Conservation (phyloP, 2,888 invertebrate species). For the Cerastis leucographa region DNA sequence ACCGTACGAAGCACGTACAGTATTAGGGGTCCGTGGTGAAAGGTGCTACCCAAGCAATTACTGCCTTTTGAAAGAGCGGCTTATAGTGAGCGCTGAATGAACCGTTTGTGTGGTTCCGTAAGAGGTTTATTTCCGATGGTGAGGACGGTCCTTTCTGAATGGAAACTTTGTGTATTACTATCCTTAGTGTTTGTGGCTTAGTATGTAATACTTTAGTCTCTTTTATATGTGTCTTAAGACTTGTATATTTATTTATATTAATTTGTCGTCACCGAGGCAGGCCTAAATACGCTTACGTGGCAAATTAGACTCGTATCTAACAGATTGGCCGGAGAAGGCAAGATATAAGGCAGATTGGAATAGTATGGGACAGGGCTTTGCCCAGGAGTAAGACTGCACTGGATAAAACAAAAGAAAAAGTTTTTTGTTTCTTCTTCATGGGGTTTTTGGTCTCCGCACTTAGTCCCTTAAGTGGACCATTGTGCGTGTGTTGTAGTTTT, state of each 20-base stretch:
- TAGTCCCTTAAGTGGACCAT: too few species aligned
- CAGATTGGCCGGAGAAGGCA: too few species aligned
- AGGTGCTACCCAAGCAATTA: constrained; percentile 38
- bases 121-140: neutral
- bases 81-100: constrained; percentile 29
- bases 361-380: too few species aligned
- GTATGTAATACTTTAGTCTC: neutral
- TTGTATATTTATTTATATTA: neutral
- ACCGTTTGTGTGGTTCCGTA: constrained; percentile 8
- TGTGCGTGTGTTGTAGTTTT: too few species aligned
- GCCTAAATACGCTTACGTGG: too few species aligned
- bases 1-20: constrained; percentile 45
- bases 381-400: too few species aligned
- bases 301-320: too few species aligned
- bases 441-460: too few species aligned
- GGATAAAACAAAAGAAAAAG: too few species aligned
- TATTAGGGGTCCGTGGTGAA: constrained; percentile 32
- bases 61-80: constrained; percentile 46
- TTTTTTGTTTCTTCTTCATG: too few species aligned
- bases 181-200: neutral
- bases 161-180: constrained; percentile 17
- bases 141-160: neutral
- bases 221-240: neutral
- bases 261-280: too few species aligned
- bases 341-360: too few species aligned